Conservation (phyloP, 2,797 vertebrate species). For the Tangara arthus region DNA sequence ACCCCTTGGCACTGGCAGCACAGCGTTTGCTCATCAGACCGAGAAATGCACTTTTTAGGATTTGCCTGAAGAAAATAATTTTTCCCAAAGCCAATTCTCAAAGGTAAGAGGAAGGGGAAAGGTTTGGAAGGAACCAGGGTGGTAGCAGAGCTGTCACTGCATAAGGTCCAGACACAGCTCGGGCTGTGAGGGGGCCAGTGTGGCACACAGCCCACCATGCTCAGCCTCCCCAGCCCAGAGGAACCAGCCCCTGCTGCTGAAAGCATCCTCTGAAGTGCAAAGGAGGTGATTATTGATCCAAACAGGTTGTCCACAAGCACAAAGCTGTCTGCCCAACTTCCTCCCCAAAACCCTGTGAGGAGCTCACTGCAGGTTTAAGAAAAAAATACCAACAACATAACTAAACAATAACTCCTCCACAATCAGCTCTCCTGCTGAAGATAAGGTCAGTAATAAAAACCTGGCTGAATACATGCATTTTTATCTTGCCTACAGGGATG, state of each 20-base stretch:
- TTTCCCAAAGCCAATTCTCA: not conserved
- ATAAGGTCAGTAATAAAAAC: conserved; percentile 63
- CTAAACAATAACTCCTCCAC: not conserved
- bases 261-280: not conserved
- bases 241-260: not conserved
- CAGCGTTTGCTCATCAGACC: conserved; percentile 18
- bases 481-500: conserved; percentile 46
- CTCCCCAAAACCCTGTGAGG: not conserved
- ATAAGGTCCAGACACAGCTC: not conserved
- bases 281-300: not conserved
- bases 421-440: conserved; percentile 1
- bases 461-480: conserved; percentile 36
- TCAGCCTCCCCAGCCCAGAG: not conserved
- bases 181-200: rapidly evolving
- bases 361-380: not conserved
- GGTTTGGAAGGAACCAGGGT: not conserved
- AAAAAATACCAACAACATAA: not conserved
- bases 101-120: not conserved
- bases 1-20: conserved; percentile 10
- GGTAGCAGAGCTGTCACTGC: not conserved
- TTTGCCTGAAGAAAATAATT: not conserved
- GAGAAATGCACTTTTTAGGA: not conserved
- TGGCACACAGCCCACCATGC: rapidly evolving
- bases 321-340: not conserved
- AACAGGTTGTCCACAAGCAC: not conserved